phyloP scores from a whole-genome alignment of 2,888 invertebrate genomes.

The Thereva nobilitata region DNA sequence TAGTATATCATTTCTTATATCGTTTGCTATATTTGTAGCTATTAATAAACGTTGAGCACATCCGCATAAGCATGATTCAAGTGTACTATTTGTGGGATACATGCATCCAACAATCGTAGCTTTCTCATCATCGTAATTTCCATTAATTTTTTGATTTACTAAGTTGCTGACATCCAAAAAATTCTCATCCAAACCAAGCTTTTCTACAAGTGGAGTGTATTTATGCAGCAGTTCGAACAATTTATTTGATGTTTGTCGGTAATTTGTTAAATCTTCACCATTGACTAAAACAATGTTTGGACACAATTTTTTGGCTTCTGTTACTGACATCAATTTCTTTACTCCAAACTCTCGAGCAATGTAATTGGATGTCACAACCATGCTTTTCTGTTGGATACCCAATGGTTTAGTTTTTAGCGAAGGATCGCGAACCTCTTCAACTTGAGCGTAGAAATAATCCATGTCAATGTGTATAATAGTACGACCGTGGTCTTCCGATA shows the following conservation, averaged over 20 bases:
- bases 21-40: slow-evolving; percentile 75
- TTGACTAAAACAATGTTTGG: slow-evolving; percentile 75
- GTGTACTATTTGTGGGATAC: slow-evolving; percentile 63
- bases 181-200: slow-evolving; percentile 84
- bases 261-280: slow-evolving; percentile 82
- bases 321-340: slow-evolving; percentile 75
- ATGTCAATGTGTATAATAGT: slow-evolving; percentile 80
- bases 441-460: slow-evolving; percentile 86
- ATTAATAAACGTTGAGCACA: slow-evolving; percentile 70
- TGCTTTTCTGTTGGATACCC: slow-evolving; percentile 82
- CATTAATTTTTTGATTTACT: slow-evolving; percentile 50
- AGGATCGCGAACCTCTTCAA: slow-evolving; percentile 77
- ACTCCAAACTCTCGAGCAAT: slow-evolving; percentile 75
- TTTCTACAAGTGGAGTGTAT: slow-evolving; percentile 76
- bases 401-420: slow-evolving; percentile 68
- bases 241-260: slow-evolving; percentile 76
- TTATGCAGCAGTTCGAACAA: slow-evolving; percentile 72
- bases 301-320: slow-evolving; percentile 75
- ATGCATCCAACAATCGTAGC: slow-evolving; percentile 59
- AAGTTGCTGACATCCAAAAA: slow-evolving; percentile 76
- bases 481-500: slow-evolving; percentile 62
- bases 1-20: slow-evolving; percentile 72
- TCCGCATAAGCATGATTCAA: slow-evolving; percentile 71
- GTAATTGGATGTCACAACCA: slow-evolving; percentile 85
- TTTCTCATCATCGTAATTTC: slow-evolving; percentile 1